These are phyloP conservation scores for Lycaon pictus DNA, from an alignment of 2,113 vertebrate species.

Conservation along the genomic window DNA sequence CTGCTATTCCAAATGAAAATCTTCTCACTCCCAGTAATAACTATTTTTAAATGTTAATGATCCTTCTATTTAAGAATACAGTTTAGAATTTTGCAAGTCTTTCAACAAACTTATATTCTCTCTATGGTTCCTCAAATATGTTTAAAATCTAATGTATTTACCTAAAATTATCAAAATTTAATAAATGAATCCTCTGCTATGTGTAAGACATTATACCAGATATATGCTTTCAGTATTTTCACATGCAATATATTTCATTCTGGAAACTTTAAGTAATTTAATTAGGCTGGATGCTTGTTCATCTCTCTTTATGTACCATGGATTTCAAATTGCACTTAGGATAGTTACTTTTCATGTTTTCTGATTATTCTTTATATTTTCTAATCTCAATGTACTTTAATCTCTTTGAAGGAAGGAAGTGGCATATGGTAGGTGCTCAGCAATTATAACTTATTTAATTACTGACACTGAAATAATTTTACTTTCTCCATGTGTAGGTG, in stretches of 20 bases:
- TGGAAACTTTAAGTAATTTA: neutral
- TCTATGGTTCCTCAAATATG: neutral
- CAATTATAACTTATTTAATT: neutral
- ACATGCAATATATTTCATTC: neutral
- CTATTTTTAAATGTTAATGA: neutral
- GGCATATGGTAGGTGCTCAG: neutral
- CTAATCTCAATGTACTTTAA: neutral
- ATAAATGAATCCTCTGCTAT: neutral
- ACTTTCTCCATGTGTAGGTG: neutral
- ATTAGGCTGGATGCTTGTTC: neutral
- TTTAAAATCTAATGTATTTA: neutral
- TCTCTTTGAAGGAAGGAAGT: neutral
- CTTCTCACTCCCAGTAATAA: neutral
- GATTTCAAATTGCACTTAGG: neutral
- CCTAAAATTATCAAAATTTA: neutral
- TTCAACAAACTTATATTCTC: neutral
- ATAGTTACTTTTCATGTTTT: neutral
- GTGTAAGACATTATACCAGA: neutral
- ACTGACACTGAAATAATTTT: neutral
- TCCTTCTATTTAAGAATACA: neutral
- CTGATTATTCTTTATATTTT: neutral
- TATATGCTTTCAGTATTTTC: neutral
- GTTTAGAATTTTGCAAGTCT: neutral
- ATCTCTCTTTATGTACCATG: neutral
- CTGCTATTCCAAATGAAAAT: neutral